phyloP scores from a whole-genome alignment of 2,797 vertebrate species.

The Tenualosa thibaudeaui region DNA sequence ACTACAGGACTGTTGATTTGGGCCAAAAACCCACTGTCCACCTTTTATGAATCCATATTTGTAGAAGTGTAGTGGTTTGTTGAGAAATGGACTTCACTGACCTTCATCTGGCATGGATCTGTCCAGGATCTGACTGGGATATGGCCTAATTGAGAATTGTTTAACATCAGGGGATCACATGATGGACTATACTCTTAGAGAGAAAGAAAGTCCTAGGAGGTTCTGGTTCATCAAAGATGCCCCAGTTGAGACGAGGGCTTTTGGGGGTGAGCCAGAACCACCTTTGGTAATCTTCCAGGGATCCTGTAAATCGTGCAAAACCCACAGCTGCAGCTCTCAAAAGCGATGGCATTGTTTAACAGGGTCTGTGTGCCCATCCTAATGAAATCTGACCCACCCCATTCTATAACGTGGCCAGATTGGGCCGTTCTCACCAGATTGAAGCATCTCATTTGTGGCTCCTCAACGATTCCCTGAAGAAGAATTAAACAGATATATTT shows the following conservation, averaged over 20 bases:
- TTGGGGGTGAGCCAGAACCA: not conserved
- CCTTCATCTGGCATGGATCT: not conserved
- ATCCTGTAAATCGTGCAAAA: not conserved
- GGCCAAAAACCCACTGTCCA: not conserved
- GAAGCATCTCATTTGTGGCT: slow-evolving; percentile 39
- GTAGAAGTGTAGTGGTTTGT: not conserved
- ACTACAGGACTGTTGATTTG: not conserved
- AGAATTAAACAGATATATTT: slow-evolving; percentile 1
- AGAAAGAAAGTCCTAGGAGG: not conserved
- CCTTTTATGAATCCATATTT: not conserved
- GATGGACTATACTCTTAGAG: not conserved
- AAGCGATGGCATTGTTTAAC: not conserved
- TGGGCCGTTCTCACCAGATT: slow-evolving; percentile 29
- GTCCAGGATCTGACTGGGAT: too few relatives aligned
- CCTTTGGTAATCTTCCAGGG: not conserved
- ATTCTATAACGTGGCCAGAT: slow-evolving; percentile 34
- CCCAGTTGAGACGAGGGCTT: not conserved
- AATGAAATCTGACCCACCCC: slow-evolving; percentile 41
- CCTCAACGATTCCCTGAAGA: slow-evolving; percentile 30
- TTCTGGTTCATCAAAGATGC: not conserved
- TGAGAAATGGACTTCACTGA: not conserved
- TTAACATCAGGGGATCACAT: not conserved
- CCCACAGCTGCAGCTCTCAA: not conserved
- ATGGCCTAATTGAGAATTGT: not conserved
- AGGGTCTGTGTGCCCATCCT: not conserved